Evolutionary conservation across 2,113 vertebrate genomes (phyloP), one percentile per base, ranked within the genome.

Genomic region (Numenius arquata): DNA sequence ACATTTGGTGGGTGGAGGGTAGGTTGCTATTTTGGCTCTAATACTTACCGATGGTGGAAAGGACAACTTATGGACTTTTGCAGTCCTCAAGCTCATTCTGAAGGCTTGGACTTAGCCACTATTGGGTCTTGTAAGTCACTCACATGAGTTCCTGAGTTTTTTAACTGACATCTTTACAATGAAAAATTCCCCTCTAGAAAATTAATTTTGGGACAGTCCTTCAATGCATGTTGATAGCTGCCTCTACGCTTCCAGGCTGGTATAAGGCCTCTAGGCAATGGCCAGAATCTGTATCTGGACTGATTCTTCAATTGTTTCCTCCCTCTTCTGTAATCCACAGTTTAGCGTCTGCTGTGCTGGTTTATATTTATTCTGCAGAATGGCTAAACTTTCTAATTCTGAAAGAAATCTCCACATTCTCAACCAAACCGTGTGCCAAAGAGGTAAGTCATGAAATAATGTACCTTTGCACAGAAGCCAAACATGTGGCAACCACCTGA

Each of bases 401-500:
- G 47, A 95, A 87, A 95, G 62, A 96, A 96, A 90, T 38, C 81
- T 95, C 47, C 68, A 53, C 71, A 62, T 95, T 89, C 88, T 93
- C 85, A 93, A 92, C 75, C 29, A 55, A 96, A 81, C 59, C 56
- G 22, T 85, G 84, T 92, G 73, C 83, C 88, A 96, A 66, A 96
- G 56, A 96, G 85, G 88, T 97, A 97, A 97, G 83, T 88, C 30
- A 94, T 97, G 80, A 93, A 96, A 94, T 82, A 96, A 93, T 93
- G 95, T 48, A 93, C 52, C 76, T 97, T 83, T 92, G 58, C 96
- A 95, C 91, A 50, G 75, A 96, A 97, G 97, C 95, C 97, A 98
- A 98, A 97, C 97, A 98, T 98, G 84, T 98, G 97, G 98, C 52
- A 92, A 92, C 94, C 97, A 98, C 92, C 95, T 98, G 97, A 97